Conservation (phyloP, 2,797 vertebrate species). For the Anisognathus igniventris region DNA sequence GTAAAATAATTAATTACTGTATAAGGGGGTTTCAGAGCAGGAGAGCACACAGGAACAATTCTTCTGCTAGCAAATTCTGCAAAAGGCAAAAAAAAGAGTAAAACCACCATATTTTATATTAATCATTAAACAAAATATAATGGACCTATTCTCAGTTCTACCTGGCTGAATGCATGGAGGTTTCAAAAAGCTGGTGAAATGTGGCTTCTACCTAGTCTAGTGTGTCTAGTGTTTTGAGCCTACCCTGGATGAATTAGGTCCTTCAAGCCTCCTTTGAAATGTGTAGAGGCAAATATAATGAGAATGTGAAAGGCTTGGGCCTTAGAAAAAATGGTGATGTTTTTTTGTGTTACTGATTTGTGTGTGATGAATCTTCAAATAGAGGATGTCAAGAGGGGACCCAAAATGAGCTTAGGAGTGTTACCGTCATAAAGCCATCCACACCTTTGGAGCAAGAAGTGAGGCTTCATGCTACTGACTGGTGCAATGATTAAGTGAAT, state of each 20-base stretch:
- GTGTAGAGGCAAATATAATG: background rate
- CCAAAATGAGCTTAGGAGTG: background rate
- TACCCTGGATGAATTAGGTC: background rate
- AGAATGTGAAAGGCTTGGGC: background rate
- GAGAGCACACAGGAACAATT: background rate
- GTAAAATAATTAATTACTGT: background rate
- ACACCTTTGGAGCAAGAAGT: constrained; percentile 7
- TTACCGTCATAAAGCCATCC: background rate
- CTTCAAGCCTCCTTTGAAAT: background rate
- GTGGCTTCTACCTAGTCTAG: background rate
- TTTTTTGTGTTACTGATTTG: background rate
- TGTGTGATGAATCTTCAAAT: background rate
- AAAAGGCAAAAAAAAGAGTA: background rate
- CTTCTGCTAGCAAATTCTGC: background rate
- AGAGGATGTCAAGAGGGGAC: constrained; percentile 5
- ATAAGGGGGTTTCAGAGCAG: background rate
- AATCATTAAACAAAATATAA: background rate
- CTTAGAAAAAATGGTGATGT: background rate
- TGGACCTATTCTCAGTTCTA: background rate
- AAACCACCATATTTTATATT: rapidly evolving
- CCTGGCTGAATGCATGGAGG: background rate
- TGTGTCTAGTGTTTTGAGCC: background rate
- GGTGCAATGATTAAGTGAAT: constrained; percentile 76
- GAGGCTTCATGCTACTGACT: constrained; percentile 69
- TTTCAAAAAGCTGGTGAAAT: background rate